Evolutionary conservation across 2,797 vertebrate genomes (phyloP).

Genomic region (Gambusia yucatana): DNA sequence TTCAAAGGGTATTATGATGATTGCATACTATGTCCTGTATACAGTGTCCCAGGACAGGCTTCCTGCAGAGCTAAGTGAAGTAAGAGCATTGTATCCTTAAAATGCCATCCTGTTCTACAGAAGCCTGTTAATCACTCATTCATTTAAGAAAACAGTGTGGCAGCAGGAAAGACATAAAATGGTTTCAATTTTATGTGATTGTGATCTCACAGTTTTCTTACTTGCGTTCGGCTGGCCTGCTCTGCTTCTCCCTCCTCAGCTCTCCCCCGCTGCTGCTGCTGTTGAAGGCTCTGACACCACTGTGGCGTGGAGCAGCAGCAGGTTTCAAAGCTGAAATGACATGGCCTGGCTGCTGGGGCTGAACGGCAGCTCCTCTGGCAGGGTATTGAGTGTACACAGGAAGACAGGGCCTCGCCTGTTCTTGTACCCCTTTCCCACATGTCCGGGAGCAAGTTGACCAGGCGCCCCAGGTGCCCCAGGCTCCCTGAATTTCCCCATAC

Average conservation of each 20-base stretch:
- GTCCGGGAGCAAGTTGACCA: constrained; percentile 91
- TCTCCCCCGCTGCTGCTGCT: constrained; percentile 37
- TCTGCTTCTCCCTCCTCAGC: constrained; percentile 62
- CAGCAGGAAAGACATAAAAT: not conserved
- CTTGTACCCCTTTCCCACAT: constrained; percentile 91
- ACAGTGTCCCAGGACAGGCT: not conserved
- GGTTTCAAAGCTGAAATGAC: constrained; percentile 71
- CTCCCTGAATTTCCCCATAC: constrained; percentile 70
- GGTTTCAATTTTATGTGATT: not conserved
- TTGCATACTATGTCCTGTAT: not conserved
- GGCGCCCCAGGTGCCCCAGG: constrained; percentile 91
- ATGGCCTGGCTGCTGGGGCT: constrained; percentile 31
- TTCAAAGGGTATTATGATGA: not conserved
- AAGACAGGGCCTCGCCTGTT: constrained; percentile 89
- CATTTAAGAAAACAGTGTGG: not conserved
- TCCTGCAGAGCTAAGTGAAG: not conserved
- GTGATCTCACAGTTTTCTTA: constrained; percentile 25
- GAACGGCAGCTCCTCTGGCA: constrained; percentile 38
- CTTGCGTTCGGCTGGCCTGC: constrained; percentile 63
- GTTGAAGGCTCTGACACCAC: constrained; percentile 59
- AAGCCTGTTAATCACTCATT: not conserved
- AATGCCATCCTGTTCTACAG: not conserved
- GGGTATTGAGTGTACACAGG: constrained; percentile 71
- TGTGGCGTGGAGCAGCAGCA: constrained; percentile 80
- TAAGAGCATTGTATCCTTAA: not conserved